These are phyloP conservation scores for Mesembrinibis cayennensis DNA, from an alignment of 2,113 vertebrate genomes.

Conservation along the genomic window DNA sequence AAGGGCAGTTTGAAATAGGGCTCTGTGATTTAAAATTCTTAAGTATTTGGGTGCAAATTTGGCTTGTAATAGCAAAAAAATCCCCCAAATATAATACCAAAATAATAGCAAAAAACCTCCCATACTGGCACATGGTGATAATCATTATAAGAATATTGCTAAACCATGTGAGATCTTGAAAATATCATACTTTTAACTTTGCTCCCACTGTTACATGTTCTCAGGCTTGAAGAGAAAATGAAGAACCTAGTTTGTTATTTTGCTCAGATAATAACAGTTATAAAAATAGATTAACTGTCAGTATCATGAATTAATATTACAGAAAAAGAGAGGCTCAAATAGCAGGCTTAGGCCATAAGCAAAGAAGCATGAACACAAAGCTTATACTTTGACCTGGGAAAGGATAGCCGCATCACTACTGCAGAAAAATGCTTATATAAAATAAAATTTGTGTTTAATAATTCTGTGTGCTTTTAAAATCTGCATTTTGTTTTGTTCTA, in stretches of 20 bases:
- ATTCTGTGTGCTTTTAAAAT: background rate
- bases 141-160: background rate
- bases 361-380: background rate
- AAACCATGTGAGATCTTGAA: background rate
- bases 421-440: background rate
- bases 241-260: slow-evolving; percentile 31
- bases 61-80: background rate
- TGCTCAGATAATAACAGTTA: slow-evolving; percentile 32
- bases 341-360: background rate
- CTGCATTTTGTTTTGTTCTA: slow-evolving; percentile 9
- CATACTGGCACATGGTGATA: background rate
- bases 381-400: background rate
- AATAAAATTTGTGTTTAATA: background rate
- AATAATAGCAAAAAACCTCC: background rate
- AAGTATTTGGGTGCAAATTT: background rate
- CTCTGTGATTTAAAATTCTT: background rate
- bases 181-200: background rate
- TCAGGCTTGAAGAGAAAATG: slow-evolving; percentile 24
- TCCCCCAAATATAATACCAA: background rate
- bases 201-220: background rate
- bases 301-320: slow-evolving; percentile 30
- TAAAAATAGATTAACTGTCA: slow-evolving; percentile 55
- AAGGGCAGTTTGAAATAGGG: background rate
- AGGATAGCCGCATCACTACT: background rate
- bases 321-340: background rate